phyloP scores from a whole-genome alignment of 2,797 vertebrate genomes.

The Neosilurus mollespiculum region DNA sequence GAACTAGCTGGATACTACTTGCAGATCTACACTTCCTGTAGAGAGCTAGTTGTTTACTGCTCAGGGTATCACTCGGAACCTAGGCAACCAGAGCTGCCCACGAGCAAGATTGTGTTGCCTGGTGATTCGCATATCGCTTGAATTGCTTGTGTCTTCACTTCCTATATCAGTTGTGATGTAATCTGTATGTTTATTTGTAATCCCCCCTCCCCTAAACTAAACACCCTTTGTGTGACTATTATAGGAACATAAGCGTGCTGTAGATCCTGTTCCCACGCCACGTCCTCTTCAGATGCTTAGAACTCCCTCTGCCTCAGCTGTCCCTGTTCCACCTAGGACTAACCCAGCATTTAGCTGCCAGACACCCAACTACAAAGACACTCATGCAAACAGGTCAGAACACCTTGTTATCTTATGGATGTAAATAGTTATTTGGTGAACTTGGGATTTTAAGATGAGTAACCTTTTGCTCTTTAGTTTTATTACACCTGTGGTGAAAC shows the following conservation, averaged over 20 bases:
- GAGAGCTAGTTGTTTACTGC: too few relatives aligned
- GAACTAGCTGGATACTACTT: too few relatives aligned
- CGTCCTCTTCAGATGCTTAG: slow-evolving; percentile 65
- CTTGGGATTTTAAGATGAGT: background rate
- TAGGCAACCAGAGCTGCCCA: too few relatives aligned
- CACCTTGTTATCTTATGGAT: background rate
- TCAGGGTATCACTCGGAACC: too few relatives aligned
- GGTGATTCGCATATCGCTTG: too few relatives aligned
- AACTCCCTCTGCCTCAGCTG: slow-evolving; percentile 63
- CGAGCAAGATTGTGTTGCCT: too few relatives aligned
- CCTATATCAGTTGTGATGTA: too few relatives aligned
- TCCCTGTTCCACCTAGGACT: slow-evolving; percentile 62
- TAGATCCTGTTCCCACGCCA: slow-evolving; percentile 66
- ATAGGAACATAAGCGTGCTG: slow-evolving; percentile 71
- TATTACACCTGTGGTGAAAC: slow-evolving; percentile 82
- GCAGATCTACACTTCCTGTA: too few relatives aligned
- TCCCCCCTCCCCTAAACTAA: background rate
- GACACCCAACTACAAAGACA: slow-evolving; percentile 76
- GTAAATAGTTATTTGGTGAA: background rate
- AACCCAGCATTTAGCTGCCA: slow-evolving; percentile 69
- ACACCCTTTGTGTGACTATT: background rate
- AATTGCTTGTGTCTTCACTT: too few relatives aligned
- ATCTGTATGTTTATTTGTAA: background rate
- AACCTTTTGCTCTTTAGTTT: slow-evolving; percentile 59
- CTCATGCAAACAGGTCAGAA: slow-evolving; percentile 65